A percentile compares a stretch with the other conserved stretches of the same genome.
phyloP scores from a whole-genome alignment of 2,113 vertebrate genomes.

The Neopipo cinnamomea region DNA sequence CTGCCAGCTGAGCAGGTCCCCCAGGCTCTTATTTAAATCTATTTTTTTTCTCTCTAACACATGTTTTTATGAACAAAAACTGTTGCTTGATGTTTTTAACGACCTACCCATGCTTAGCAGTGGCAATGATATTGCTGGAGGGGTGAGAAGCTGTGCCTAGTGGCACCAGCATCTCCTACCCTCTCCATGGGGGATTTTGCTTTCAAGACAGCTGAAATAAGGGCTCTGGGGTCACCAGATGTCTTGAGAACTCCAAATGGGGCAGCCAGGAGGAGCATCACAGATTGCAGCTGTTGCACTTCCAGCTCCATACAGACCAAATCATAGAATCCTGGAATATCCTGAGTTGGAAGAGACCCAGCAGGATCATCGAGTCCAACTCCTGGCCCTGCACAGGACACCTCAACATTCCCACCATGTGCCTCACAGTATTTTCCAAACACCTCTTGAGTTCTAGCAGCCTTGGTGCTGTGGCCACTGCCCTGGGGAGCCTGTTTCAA shows the following conservation, averaged over 20 bases:
- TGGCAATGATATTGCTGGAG: fast-evolving
- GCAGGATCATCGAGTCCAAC: fast-evolving
- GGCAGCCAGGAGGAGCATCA: neutral
- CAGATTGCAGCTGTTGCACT: neutral
- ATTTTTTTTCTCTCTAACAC: neutral
- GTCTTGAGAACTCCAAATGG: neutral
- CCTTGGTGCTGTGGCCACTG: neutral
- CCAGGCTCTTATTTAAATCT: fast-evolving
- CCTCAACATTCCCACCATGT: neutral
- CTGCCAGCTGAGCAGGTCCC: neutral
- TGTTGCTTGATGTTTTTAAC: neutral
- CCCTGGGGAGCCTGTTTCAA: neutral
- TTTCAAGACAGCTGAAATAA: fast-evolving
- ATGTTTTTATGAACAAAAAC: neutral
- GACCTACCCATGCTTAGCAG: neutral
- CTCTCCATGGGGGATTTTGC: fast-evolving
- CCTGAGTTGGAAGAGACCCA: neutral
- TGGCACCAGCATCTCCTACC: neutral
- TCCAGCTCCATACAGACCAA: neutral
- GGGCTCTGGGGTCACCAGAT: neutral
- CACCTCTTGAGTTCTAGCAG: neutral
- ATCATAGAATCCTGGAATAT: neutral
- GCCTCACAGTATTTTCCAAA: neutral
- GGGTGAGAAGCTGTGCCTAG: neutral
- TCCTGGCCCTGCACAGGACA: neutral